A percentile compares a stretch with the other conserved stretches of the same genome.
phyloP scores from a whole-genome alignment of 2,888 invertebrate genomes.

The Neocrepidodera transversa region DNA sequence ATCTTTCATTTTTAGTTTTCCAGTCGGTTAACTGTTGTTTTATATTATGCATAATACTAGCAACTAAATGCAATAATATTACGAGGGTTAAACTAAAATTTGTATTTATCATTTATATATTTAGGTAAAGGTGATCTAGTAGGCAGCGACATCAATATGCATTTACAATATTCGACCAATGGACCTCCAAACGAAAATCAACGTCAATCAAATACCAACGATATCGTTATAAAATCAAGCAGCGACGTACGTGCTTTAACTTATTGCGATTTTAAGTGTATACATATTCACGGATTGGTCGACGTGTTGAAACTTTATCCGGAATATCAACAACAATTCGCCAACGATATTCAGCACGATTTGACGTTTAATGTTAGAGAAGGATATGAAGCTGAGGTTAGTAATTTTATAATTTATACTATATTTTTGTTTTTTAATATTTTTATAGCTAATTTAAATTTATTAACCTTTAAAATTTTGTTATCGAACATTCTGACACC shows the following conservation, averaged over 20 bases:
- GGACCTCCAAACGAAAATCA: conserved; percentile 56
- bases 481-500: too few species aligned
- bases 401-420: too few species aligned
- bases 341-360: conserved; percentile 93
- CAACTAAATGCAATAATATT: too few species aligned
- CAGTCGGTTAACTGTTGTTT: too few species aligned
- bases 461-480: too few species aligned
- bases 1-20: too few species aligned
- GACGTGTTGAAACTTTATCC: conserved; percentile 87
- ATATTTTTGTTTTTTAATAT: too few species aligned
- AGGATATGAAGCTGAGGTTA: conserved; percentile 87
- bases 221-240: conserved; percentile 89
- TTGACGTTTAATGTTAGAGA: conserved; percentile 93
- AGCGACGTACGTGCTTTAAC: conserved; percentile 94
- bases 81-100: too few species aligned
- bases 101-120: conserved; percentile 4
- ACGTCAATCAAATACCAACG: conserved; percentile 59
- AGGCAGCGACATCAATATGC: conserved; percentile 88
- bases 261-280: conserved; percentile 95
- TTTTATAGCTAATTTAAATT: too few species aligned
- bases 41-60: too few species aligned
- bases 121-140: conserved; percentile 92
- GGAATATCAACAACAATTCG: conserved; percentile 93
- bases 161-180: conserved; percentile 69
- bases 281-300: conserved; percentile 88